phyloP scores from a whole-genome alignment of 1,140 invertebrate genomes.

The Teleopsis dalmanni region DNA sequence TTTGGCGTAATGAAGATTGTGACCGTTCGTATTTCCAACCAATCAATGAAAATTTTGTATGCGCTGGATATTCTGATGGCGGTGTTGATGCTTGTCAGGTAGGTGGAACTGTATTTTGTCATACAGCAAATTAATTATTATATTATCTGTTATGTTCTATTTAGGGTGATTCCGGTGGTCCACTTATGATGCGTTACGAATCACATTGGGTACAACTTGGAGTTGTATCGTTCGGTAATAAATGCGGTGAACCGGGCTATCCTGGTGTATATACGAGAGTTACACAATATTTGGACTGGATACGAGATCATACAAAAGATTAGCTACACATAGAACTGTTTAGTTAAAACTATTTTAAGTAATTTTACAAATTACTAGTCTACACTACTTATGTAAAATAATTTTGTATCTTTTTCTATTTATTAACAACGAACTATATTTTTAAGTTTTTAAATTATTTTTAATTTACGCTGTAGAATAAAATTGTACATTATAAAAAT shows the following conservation, averaged over 20 bases:
- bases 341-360: neutral
- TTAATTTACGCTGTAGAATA: too few relatives aligned
- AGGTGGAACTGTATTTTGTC: slow-evolving; percentile 12
- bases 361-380: slow-evolving; percentile 8
- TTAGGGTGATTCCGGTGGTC: slow-evolving; percentile 58
- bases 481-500: too few relatives aligned
- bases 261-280: slow-evolving; percentile 58
- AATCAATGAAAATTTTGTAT: slow-evolving; percentile 83
- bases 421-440: neutral
- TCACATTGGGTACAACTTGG: slow-evolving; percentile 79
- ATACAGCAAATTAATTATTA: neutral
- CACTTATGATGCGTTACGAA: slow-evolving; percentile 69
- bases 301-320: slow-evolving; percentile 39
- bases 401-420: too few relatives aligned
- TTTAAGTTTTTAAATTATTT: too few relatives aligned
- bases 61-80: slow-evolving; percentile 82
- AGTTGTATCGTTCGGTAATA: slow-evolving; percentile 86
- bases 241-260: slow-evolving; percentile 80
- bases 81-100: slow-evolving; percentile 90
- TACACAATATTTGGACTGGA: slow-evolving; percentile 42
- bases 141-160: neutral
- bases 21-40: slow-evolving; percentile 85
- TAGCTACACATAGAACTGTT: slow-evolving; percentile 7
- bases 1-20: slow-evolving; percentile 88
- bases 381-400: slow-evolving; percentile 5